phyloP scores from a whole-genome alignment of 2,113 vertebrate genomes.

The Callipepla californica region DNA sequence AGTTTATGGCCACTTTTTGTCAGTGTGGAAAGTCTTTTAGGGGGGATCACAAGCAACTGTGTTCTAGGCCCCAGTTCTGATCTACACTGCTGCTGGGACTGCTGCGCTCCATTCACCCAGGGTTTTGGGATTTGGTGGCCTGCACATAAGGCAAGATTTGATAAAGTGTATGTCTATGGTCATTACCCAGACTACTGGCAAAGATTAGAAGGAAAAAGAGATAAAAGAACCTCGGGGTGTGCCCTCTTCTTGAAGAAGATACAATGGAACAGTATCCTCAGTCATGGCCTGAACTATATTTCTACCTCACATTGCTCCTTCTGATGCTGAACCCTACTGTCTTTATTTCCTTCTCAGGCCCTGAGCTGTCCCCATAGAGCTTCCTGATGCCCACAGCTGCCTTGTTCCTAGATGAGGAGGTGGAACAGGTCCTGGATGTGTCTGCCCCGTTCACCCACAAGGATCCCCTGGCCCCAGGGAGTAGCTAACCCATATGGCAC shows the following conservation, averaged over 20 bases:
- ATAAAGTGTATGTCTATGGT: fast-evolving
- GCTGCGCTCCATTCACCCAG: background rate
- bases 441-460: background rate
- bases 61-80: background rate
- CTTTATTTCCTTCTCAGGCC: too few species aligned
- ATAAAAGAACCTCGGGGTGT: background rate
- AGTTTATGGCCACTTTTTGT: background rate
- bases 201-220: background rate
- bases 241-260: background rate
- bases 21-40: background rate
- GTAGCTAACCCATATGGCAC: background rate
- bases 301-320: background rate
- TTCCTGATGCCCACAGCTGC: background rate
- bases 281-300: too few species aligned
- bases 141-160: background rate
- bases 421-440: background rate
- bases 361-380: too few species aligned
- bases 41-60: background rate
- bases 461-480: background rate
- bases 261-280: background rate
- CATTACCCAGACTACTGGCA: background rate
- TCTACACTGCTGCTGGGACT: fast-evolving
- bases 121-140: background rate
- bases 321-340: background rate
- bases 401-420: fast-evolving